Evolutionary conservation across 1,140 invertebrate genomes (phyloP), one percentile per base, ranked within the genome.

Genomic region (Luehdorfia chinensis): DNA sequence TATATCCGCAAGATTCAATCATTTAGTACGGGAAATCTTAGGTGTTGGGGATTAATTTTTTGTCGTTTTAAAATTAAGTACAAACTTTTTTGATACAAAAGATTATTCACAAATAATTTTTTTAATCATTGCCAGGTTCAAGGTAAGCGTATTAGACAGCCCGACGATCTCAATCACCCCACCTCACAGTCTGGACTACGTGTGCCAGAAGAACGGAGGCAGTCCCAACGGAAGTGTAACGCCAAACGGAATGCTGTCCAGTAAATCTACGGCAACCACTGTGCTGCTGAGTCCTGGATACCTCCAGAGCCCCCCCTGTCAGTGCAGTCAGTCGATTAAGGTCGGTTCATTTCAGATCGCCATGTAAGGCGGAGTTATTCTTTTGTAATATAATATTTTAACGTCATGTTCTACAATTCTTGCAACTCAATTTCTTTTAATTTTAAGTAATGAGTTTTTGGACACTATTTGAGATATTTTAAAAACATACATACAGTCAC

Each of bases 281-380:
- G 76, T 86, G 31, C 63, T 84, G 1, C 57, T 84, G 11, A 84
- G 73, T 13, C 77, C 83, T 1, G 61, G 71, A 1, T 84, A 84
- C 39, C 37, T 86, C 23, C 77, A 81, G 41, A 65, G 16, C 5
- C 75, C 66, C 6, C 75, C 66, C 6, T 85, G 75, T 45, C 78
- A 83, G 62, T 84, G 78, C 51, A 85, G 72, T 47, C 78, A 83
- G 44, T 80, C 76, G 28, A 79, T 85, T 33, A 83, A 70, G 66
- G 79, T 84, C 36, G 59, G 66, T 57, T 13, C 33, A 49, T 41
- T n/a, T n/a, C n/a, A n/a, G 31, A 15, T n/a, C 4, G 16, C 11
- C 31, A 13, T 13, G 7, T 8, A 12, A 14, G 9, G 3, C 16
- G 30, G 16, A 19, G 8, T 8, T 8, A 4, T 7, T 39, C 1